Evolutionary conservation across 1,140 invertebrate species (phyloP).

Genomic region (Heliconius himera): DNA sequence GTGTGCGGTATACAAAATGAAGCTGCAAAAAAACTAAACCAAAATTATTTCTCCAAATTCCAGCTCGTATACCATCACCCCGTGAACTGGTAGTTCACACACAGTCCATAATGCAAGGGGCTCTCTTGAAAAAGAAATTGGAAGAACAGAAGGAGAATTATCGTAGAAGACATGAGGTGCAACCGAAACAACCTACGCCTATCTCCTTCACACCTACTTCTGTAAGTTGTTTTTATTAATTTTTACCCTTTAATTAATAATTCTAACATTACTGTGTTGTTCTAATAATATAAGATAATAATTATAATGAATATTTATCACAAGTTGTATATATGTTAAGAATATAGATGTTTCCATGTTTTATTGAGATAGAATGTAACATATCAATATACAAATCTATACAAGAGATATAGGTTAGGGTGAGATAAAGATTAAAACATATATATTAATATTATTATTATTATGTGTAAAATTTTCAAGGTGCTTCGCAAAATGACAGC

Average conservation of each 20-base stretch:
- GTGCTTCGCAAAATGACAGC: conserved; percentile 96
- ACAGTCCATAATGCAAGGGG: conserved; percentile 91
- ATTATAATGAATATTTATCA: too few species aligned
- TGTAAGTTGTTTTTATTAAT: conserved; percentile 62
- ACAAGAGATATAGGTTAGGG: too few species aligned
- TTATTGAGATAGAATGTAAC: too few species aligned
- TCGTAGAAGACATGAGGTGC: conserved; percentile 88
- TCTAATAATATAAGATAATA: too few species aligned
- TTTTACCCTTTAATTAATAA: too few species aligned
- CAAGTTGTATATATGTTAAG: too few species aligned
- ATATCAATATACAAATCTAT: too few species aligned
- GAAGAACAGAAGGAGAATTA: conserved; percentile 93
- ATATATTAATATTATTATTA: not conserved
- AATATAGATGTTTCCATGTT: too few species aligned
- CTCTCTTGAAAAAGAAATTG: conserved; percentile 92
- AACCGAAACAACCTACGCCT: conserved; percentile 83
- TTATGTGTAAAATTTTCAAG: conserved; percentile 28
- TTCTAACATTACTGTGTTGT: too few species aligned
- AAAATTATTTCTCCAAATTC: conserved; percentile 49
- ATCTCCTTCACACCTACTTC: conserved; percentile 95
- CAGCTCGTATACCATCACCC: conserved; percentile 89
- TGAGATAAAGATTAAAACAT: too few species aligned
- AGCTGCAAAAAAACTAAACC: not conserved
- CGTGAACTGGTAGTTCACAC: conserved; percentile 91
- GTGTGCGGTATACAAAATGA: too few species aligned